Conservation (phyloP, 2,888 invertebrate genomes). For the Trissonchulus sp. region DNA sequence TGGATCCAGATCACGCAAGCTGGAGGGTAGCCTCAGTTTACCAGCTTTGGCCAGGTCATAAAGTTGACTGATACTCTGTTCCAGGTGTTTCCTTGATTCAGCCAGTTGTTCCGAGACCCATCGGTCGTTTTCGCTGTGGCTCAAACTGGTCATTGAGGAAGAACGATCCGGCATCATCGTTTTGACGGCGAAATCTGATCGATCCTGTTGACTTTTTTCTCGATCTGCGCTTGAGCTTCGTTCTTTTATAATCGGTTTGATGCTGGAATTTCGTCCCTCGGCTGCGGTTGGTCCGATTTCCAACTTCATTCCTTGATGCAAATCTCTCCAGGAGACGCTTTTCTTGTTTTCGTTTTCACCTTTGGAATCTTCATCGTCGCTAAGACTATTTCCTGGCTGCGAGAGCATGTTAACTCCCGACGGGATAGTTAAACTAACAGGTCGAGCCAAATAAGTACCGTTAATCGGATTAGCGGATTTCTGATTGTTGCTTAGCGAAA, state of each 20-base stretch:
- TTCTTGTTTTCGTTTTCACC: neutral
- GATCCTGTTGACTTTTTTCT: neutral
- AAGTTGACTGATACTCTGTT: neutral
- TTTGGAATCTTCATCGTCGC: neutral
- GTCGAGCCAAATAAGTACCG: too few relatives aligned
- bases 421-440: too few relatives aligned
- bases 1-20: neutral
- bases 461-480: neutral
- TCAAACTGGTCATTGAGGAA: neutral
- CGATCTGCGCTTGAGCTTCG: neutral
- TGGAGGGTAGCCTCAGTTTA: neutral
- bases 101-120: neutral
- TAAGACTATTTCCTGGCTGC: neutral
- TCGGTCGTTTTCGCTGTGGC: neutral
- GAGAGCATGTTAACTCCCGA: too few relatives aligned
- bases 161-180: too few relatives aligned
- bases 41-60: neutral
- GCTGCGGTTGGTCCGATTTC: neutral
- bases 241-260: neutral
- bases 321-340: neutral
- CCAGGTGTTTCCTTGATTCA: neutral
- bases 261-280: neutral
- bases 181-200: too few relatives aligned
- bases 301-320: neutral
- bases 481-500: too few relatives aligned